phyloP scores from a whole-genome alignment of 2,888 invertebrate genomes.

The Drosophila atripex region DNA sequence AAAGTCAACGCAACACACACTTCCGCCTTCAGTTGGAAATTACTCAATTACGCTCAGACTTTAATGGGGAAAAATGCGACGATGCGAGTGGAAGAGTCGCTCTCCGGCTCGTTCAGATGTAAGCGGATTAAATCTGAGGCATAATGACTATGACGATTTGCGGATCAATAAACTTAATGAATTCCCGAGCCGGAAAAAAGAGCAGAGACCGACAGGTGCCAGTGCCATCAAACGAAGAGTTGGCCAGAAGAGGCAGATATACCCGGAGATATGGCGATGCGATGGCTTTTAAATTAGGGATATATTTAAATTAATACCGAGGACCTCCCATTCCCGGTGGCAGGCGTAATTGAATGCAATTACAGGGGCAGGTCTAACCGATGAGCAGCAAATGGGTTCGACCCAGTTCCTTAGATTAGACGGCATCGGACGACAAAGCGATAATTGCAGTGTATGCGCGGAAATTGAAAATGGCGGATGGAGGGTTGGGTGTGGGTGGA shows the following conservation, averaged over 20 bases:
- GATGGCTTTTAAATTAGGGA: slow-evolving; percentile 62
- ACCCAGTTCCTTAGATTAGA: slow-evolving; percentile 63
- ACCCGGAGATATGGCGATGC: slow-evolving; percentile 11
- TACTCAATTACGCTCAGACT: slow-evolving; percentile 72
- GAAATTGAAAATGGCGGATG: slow-evolving; percentile 64
- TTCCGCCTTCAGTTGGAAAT: slow-evolving; percentile 69
- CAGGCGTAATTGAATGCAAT: slow-evolving; percentile 74
- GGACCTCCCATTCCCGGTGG: slow-evolving; percentile 27
- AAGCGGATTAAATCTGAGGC: slow-evolving; percentile 56
- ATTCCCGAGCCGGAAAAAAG: slow-evolving; percentile 32
- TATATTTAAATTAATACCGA: slow-evolving; percentile 67
- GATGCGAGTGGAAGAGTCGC: neutral
- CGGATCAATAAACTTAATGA: slow-evolving; percentile 59
- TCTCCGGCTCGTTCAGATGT: slow-evolving; percentile 23
- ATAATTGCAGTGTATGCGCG: slow-evolving; percentile 72
- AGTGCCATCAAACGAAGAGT: slow-evolving; percentile 29
- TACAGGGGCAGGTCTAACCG: slow-evolving; percentile 36
- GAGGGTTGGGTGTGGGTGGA: slow-evolving; percentile 5
- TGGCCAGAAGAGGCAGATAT: neutral
- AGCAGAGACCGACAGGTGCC: slow-evolving; percentile 5
- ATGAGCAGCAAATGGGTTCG: slow-evolving; percentile 57
- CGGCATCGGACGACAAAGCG: slow-evolving; percentile 15
- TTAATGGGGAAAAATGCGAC: slow-evolving; percentile 56
- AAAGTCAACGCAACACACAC: slow-evolving; percentile 55
- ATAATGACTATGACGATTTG: slow-evolving; percentile 52